phyloP scores from a whole-genome alignment of 2,113 vertebrate species.

The Sterna hirundo region DNA sequence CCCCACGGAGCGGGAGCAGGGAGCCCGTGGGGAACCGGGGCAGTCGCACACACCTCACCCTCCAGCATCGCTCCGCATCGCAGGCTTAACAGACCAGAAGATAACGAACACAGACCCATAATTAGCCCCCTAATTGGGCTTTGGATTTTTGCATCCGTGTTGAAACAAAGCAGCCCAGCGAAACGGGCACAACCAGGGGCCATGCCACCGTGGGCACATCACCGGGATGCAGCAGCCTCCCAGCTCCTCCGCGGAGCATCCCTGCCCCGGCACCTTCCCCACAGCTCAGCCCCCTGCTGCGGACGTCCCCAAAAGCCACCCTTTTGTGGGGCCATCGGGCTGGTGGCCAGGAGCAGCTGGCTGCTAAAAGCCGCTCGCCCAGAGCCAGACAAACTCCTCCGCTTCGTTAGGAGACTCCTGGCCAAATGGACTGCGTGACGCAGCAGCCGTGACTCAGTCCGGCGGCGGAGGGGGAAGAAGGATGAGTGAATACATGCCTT shows the following conservation, averaged over 20 bases:
- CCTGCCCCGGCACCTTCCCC: neutral
- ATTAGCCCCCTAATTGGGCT: neutral
- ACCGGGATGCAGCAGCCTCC: neutral
- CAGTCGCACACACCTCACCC: rapidly evolving
- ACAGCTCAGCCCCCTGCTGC: neutral
- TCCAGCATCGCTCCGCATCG: neutral
- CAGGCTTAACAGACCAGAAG: neutral
- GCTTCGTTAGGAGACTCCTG: rapidly evolving
- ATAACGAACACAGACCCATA: rapidly evolving
- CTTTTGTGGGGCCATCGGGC: rapidly evolving
- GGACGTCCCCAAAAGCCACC: neutral
- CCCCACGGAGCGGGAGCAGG: neutral
- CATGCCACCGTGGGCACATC: rapidly evolving
- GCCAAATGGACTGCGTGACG: neutral
- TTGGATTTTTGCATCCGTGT: neutral
- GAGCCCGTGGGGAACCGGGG: neutral
- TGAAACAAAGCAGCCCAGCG: neutral
- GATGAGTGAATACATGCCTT: neutral
- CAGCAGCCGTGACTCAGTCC: neutral
- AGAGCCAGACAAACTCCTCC: neutral
- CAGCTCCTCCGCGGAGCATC: neutral
- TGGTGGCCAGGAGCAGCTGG: neutral
- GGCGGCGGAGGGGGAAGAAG: neutral
- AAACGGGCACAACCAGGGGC: neutral
- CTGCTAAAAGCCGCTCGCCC: neutral